Conservation (phyloP, 2,797 vertebrate species). For the Arctocebus calabarensis region DNA sequence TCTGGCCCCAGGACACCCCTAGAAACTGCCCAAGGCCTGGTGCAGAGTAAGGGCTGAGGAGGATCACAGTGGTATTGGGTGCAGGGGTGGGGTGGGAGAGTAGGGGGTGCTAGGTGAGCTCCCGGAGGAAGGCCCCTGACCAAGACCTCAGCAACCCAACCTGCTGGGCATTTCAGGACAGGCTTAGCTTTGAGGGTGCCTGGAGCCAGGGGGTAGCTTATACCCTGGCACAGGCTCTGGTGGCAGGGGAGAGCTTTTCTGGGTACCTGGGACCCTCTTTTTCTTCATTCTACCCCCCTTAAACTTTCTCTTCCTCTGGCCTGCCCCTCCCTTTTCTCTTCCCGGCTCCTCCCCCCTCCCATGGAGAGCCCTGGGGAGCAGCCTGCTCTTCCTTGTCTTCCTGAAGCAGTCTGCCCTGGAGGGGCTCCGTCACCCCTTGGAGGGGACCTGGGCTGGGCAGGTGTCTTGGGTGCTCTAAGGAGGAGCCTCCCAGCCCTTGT, state of each 20-base stretch:
- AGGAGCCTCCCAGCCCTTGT: not conserved
- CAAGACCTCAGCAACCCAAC: not conserved
- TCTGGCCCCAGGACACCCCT: not conserved
- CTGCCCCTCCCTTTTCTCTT: not conserved
- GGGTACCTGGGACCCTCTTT: not conserved
- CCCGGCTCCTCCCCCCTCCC: not conserved
- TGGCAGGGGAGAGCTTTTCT: not conserved
- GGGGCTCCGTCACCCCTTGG: not conserved
- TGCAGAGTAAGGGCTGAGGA: not conserved
- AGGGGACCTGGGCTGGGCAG: not conserved
- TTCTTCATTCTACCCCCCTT: not conserved
- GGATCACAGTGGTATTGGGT: no score
- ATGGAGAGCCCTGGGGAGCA: not conserved
- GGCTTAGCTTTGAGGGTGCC: not conserved
- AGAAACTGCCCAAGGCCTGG: not conserved
- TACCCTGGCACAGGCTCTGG: not conserved
- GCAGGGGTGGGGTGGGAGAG: not conserved
- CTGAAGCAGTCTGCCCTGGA: accelerated
- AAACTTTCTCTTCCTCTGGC: no score
- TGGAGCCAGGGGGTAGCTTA: not conserved
- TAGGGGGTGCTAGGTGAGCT: no score
- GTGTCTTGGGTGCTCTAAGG: not conserved
- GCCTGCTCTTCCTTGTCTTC: not conserved
- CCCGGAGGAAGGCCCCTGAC: not conserved
- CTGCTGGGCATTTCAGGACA: not conserved